Evolutionary conservation across 2,888 invertebrate species (phyloP), one percentile per base, ranked within the genome.

Genomic region (Drosophila prostipennis): DNA sequence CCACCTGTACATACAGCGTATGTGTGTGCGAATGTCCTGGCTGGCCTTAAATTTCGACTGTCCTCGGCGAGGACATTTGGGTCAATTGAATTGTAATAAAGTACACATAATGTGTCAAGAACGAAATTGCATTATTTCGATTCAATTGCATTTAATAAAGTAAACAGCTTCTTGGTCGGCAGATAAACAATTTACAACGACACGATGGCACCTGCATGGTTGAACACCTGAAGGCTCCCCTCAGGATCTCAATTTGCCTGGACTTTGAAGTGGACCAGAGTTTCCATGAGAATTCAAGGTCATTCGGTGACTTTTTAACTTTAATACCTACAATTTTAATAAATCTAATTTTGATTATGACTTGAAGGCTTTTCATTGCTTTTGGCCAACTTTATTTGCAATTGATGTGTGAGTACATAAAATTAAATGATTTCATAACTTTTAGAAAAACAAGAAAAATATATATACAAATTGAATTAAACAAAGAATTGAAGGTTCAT

Each of bases 11-110:
- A 4, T 8, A 8, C 14, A 14, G 23, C 3, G 23, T 23, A 4
- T 23, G 39, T 64, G 46, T 46, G 23, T 42, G 46, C 60, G 23
- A 43, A 16, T 63, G 45, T 64, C 26, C 26, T 42, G 42, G 14
- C 14, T 32, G 29, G 14, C 34, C 60, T 54, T 57, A 52, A 39
- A 64, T 59, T 78, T 58, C 37, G 57, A 39, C 53, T 59, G 42
- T 71, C 42, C 45, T 19, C 45, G 14, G 42, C 69, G n/a, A 65
- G 49, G 46, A 57, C 76, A 85, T 87, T 85, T 78, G 57, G 82
- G 81, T 87, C 89, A 87, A 85, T 82, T 80, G 82, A 79, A 82
- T 81, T 74, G 69, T 64, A 78, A 79, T 78, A 67, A 76, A 49
- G 59, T 53, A 59, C 67, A 76, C 63, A 65, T 52, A 69, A 80